Conservation (phyloP, 2,797 vertebrate species). For the Neoniphon sammara region DNA sequence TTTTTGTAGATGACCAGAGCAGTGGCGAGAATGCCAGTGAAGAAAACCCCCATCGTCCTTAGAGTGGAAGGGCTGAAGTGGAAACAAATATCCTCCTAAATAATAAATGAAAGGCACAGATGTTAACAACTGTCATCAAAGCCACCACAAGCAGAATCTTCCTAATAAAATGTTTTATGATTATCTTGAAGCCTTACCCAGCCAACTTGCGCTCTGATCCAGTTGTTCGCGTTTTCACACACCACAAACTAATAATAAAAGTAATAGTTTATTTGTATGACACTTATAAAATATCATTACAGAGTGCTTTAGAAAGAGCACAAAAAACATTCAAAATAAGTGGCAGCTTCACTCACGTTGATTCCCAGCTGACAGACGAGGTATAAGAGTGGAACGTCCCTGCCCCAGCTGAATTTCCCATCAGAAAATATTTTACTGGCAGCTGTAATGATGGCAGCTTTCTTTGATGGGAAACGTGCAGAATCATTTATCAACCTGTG, state of each 20-base stretch:
- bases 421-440: too few species aligned
- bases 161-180: not conserved
- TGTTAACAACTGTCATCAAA: not conserved
- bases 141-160: not conserved
- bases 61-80: slow-evolving; percentile 87
- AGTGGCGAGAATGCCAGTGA: slow-evolving; percentile 85
- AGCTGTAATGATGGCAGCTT: too few species aligned
- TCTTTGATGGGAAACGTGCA: too few species aligned
- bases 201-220: slow-evolving; percentile 86
- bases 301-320: too few species aligned
- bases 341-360: too few species aligned
- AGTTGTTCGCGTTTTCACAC: slow-evolving; percentile 78
- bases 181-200: slow-evolving; percentile 77
- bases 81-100: slow-evolving; percentile 84
- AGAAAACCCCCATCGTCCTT: slow-evolving; percentile 85
- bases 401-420: too few species aligned
- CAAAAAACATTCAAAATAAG: too few species aligned
- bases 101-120: not conserved
- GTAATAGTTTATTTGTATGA: too few species aligned
- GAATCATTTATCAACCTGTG: slow-evolving; percentile 84
- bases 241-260: slow-evolving; percentile 84
- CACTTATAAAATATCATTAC: too few species aligned
- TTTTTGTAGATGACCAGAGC: slow-evolving; percentile 84
- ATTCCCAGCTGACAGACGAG: too few species aligned
- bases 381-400: too few species aligned